Evolutionary conservation across 2,888 invertebrate species (phyloP).

Genomic region (Ptychoptera albimana): DNA sequence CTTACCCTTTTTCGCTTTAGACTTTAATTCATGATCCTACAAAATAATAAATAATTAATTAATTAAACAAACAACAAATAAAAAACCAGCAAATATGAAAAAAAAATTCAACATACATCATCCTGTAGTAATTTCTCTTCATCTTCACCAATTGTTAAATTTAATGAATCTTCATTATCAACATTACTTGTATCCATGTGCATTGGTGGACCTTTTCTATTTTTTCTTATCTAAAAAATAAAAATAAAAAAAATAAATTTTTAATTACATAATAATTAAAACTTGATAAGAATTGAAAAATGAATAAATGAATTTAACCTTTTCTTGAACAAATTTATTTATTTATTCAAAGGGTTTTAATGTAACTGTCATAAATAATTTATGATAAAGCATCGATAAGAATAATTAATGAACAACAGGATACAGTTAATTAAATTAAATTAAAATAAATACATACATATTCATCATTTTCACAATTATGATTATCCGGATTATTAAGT

Average conservation of each 20-base stretch:
- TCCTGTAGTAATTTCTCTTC: slow-evolving; percentile 59
- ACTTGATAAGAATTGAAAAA: too few relatives aligned
- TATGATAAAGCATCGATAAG: slow-evolving; percentile 5
- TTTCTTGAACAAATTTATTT: slow-evolving; percentile 10
- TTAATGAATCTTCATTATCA: slow-evolving; percentile 65
- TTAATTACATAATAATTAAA: neutral
- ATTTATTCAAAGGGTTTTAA: slow-evolving; percentile 6
- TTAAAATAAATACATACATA: slow-evolving; percentile 9
- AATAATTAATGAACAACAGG: slow-evolving; percentile 4
- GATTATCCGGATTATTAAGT: slow-evolving; percentile 4
- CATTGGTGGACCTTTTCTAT: neutral
- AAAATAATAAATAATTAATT: slow-evolving; percentile 3
- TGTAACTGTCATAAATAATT: too few relatives aligned
- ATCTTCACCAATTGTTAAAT: slow-evolving; percentile 66
- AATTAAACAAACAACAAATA: neutral
- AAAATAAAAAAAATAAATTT: neutral
- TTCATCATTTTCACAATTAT: slow-evolving; percentile 7
- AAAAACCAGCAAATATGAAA: neutral
- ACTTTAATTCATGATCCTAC: slow-evolving; percentile 35
- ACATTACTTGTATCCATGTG: slow-evolving; percentile 35
- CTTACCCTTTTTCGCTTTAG: slow-evolving; percentile 41
- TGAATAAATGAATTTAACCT: too few relatives aligned
- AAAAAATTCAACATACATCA: slow-evolving; percentile 38
- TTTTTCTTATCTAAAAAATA: neutral
- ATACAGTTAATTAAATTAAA: too few relatives aligned